These are phyloP conservation scores for Calosoma granatense DNA, from an alignment of 1,140 invertebrate genomes.

Conservation along the genomic window DNA sequence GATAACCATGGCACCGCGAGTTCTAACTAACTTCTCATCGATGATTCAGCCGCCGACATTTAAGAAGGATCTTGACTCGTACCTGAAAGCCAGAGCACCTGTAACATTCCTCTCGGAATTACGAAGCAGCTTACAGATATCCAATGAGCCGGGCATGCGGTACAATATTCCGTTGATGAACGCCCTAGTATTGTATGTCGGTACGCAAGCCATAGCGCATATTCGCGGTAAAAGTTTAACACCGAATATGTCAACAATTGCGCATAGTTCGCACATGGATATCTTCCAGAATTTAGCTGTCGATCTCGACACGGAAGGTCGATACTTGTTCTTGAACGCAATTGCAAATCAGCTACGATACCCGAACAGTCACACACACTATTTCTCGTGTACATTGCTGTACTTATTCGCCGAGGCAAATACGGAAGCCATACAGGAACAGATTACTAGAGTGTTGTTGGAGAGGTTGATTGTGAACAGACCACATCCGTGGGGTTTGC, in stretches of 20 bases:
- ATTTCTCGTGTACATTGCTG: conserved; percentile 94
- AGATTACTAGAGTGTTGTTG: conserved; percentile 84
- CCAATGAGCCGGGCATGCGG: conserved; percentile 75
- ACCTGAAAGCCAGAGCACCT: conserved; percentile 86
- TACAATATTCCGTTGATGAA: conserved; percentile 97
- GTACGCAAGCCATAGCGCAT: conserved; percentile 86
- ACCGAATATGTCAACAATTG: conserved; percentile 92
- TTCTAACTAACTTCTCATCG: conserved; percentile 78
- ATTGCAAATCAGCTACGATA: conserved; percentile 97
- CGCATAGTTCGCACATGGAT: conserved; percentile 97
- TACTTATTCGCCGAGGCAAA: conserved; percentile 98
- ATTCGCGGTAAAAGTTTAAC: conserved; percentile 79
- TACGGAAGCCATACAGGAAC: conserved; percentile 86
- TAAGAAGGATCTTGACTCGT: conserved; percentile 93
- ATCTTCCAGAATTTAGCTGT: conserved; percentile 99
- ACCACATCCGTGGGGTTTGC: conserved; percentile 97
- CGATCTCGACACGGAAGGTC: conserved; percentile 93
- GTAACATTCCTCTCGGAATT: conserved; percentile 93
- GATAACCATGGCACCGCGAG: conserved; percentile 74
- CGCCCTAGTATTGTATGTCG: conserved; percentile 93
- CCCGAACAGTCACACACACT: conserved; percentile 98
- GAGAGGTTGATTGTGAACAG: conserved; percentile 96
- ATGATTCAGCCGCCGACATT: conserved; percentile 81
- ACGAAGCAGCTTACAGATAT: conserved; percentile 77
- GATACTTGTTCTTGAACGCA: conserved; percentile 94